Percentiles rank a stretch among this genome's conserved stretches.
phyloP scores from a whole-genome alignment of 2,888 invertebrate species.

The Spisula solida region DNA sequence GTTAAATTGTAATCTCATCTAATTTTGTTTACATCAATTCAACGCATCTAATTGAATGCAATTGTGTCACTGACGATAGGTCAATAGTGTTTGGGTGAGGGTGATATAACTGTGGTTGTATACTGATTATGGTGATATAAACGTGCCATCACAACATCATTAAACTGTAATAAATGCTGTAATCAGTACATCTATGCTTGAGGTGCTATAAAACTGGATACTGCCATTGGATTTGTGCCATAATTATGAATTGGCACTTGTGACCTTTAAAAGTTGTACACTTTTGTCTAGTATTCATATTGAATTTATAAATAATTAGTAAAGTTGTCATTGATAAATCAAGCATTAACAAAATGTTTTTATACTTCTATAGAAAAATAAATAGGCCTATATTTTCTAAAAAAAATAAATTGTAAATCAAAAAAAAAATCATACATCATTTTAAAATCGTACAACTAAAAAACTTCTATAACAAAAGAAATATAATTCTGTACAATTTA shows the following conservation, averaged over 20 bases:
- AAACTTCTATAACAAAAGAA: too few relatives aligned
- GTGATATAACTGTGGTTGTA: slow-evolving; percentile 35
- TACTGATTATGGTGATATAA: slow-evolving; percentile 57
- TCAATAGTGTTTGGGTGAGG: slow-evolving; percentile 15
- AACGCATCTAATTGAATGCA: slow-evolving; percentile 14
- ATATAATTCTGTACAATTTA: too few relatives aligned
- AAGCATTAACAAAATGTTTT: too few relatives aligned
- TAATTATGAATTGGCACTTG: neutral
- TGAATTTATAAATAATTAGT: too few relatives aligned
- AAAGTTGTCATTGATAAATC: too few relatives aligned
- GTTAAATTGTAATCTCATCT: slow-evolving; percentile 42
- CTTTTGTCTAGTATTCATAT: neutral
- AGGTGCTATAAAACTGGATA: slow-evolving; percentile 1
- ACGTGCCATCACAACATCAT: slow-evolving; percentile 50
- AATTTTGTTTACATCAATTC: slow-evolving; percentile 43
- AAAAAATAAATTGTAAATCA: too few relatives aligned
- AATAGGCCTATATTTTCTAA: too few relatives aligned
- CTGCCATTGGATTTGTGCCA: neutral
- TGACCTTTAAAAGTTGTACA: neutral
- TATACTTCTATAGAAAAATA: too few relatives aligned
- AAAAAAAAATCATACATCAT: too few relatives aligned
- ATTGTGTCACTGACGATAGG: slow-evolving; percentile 29
- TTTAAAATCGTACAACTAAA: too few relatives aligned
- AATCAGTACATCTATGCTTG: neutral
- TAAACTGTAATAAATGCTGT: slow-evolving; percentile 48